A percentile compares a stretch with the other conserved stretches of the same genome.
These are phyloP conservation scores for Actenoides hombroni DNA, from an alignment of 2,113 vertebrate genomes.

Conservation along the genomic window DNA sequence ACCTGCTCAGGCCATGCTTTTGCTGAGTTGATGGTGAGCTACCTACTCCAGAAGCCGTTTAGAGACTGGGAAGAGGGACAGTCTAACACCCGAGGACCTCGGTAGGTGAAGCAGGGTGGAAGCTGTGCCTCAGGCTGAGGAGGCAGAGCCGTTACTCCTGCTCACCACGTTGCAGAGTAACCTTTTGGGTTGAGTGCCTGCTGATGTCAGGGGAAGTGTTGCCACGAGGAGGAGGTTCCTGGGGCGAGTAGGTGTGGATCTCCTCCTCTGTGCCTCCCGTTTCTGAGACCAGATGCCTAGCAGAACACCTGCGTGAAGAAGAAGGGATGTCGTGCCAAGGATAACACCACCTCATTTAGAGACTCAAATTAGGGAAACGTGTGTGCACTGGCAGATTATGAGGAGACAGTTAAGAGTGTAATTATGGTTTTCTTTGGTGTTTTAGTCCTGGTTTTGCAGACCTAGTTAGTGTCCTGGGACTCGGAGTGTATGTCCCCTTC, in stretches of 20 bases:
- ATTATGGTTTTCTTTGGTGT: not conserved
- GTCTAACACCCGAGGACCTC: not conserved
- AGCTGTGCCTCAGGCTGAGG: not conserved
- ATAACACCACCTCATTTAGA: not conserved
- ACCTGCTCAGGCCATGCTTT: rapidly evolving
- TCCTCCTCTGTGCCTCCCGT: not conserved
- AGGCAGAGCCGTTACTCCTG: not conserved
- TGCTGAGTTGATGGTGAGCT: not conserved
- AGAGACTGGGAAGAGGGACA: not conserved
- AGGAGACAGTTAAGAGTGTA: not conserved
- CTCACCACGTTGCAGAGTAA: not conserved
- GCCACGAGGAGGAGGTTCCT: not conserved
- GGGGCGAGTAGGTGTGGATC: rapidly evolving
- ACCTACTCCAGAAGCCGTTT: not conserved
- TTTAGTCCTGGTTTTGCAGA: not conserved
- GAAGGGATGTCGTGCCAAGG: not conserved
- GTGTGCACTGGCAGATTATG: not conserved
- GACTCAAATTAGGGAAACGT: not conserved
- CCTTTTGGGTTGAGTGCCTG: not conserved
- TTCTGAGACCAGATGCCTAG: not conserved
- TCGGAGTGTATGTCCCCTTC: not conserved
- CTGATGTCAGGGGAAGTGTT: not conserved
- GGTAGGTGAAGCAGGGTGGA: rapidly evolving
- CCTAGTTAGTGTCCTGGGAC: not conserved
- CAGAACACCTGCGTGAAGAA: not conserved